Evolutionary conservation across 2,113 vertebrate species (phyloP).

Genomic region (Cardinalis cardinalis): DNA sequence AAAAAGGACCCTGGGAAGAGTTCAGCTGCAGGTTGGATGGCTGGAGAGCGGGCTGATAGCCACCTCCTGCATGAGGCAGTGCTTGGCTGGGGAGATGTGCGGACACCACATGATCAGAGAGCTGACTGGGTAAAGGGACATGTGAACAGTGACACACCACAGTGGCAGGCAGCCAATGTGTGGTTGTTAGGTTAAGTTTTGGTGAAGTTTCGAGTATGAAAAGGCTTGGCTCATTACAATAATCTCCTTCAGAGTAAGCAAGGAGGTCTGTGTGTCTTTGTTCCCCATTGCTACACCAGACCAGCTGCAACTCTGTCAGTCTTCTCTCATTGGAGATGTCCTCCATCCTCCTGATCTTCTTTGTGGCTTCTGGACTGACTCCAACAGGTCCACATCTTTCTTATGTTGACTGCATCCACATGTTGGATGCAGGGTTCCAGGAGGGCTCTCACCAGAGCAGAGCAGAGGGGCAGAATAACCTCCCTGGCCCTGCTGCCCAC

Average conservation of each 20-base stretch:
- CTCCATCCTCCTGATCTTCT: neutral
- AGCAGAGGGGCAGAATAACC: neutral
- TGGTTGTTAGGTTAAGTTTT: neutral
- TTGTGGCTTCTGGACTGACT: neutral
- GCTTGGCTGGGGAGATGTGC: fast-evolving
- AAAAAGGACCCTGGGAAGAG: neutral
- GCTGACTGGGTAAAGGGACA: neutral
- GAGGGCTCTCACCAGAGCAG: neutral
- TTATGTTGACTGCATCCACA: no score
- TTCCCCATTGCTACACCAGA: neutral
- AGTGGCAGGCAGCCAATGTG: neutral
- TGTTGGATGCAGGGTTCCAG: neutral
- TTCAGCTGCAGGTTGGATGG: no score
- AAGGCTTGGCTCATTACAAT: fast-evolving
- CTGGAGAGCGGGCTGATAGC: fast-evolving
- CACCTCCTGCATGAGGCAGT: fast-evolving
- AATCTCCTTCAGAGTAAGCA: neutral
- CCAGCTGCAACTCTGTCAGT: neutral
- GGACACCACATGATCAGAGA: neutral
- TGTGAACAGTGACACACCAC: neutral
- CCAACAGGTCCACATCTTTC: neutral
- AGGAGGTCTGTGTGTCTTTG: neutral
- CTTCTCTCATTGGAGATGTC: neutral
- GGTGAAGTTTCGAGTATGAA: neutral
- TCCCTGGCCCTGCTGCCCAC: neutral